Evolutionary conservation across 2,888 invertebrate genomes (phyloP).

Genomic region (Endotricha flammealis): DNA sequence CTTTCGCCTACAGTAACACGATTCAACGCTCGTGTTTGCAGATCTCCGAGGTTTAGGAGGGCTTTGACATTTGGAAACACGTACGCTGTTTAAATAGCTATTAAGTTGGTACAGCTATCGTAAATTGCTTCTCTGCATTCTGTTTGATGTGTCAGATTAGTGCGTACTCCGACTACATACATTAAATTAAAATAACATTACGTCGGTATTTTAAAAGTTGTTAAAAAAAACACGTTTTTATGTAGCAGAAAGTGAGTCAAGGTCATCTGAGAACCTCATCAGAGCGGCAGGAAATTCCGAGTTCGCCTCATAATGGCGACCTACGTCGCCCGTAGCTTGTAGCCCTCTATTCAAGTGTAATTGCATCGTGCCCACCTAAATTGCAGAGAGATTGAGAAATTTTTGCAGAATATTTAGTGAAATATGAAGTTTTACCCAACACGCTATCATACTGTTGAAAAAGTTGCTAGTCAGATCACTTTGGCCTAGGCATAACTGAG

Average conservation of each 20-base stretch:
- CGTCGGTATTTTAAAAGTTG: too few species aligned
- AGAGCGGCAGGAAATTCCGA: conserved; percentile 4
- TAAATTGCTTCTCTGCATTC: conserved; percentile 37
- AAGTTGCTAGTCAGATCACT: too few species aligned
- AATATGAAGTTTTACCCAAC: too few species aligned
- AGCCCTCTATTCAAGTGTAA: too few species aligned
- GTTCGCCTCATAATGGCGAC: conserved; percentile 6
- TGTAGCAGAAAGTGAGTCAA: conserved; percentile 6
- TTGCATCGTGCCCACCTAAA: too few species aligned
- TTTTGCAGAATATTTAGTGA: too few species aligned
- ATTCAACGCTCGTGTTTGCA: conserved; percentile 72
- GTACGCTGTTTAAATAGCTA: conserved; percentile 49
- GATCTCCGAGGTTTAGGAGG: conserved; percentile 68
- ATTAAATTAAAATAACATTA: too few species aligned
- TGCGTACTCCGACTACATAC: conserved; percentile 13
- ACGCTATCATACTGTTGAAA: too few species aligned
- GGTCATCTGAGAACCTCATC: conserved; percentile 9
- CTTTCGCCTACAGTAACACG: conserved; percentile 69
- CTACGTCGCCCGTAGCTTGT: neutral
- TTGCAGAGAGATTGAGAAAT: too few species aligned
- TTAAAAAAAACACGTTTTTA: too few species aligned
- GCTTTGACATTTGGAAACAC: conserved; percentile 65
- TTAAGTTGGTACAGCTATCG: conserved; percentile 30
- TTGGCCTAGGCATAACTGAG: too few species aligned
- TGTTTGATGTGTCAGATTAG: conserved; percentile 22